Base-by-base conservation (phyloP, 2,888 invertebrate genomes). In the Chironomus riparius region DNA sequence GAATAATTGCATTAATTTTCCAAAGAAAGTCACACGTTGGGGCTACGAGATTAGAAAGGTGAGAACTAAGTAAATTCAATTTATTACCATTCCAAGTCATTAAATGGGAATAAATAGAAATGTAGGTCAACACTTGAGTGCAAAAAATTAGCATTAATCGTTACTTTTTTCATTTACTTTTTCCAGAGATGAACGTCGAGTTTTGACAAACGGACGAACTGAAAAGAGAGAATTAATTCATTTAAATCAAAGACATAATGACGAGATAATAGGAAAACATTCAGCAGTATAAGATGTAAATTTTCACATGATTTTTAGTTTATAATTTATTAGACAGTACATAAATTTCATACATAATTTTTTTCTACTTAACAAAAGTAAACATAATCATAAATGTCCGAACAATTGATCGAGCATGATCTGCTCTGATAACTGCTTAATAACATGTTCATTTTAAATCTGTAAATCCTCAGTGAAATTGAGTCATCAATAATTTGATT, bases 221-320 rank as follows among this genome's bases (percentile, higher is more conserved):
- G 75, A 77, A 79, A 92, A 90, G 81, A 89, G 91, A 78, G 91
- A 65, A 92, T 80, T 90, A 91, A 76, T 91, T 92, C 22, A 89
- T 93, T 22, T 93, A 93, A 82, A 94, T 91, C 81, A 93, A 21
- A n/a, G 18, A 62, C 21, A 94, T 80, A 92, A 93, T 4, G 90
- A 90, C 80, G 92, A 90, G 80, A 90, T 93, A 80, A 92, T 94
- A 81, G 94, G 94, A 79, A 94, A 94, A 86, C 93, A 94, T 83
- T 94, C 94, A n/a, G 93, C 94, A 75, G 94, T 95, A 76, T 84
- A 82, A 83, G 74, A 70, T 38, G 38, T 47, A 47, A 68, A 18
- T 38, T 38, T 38, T 38, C 38, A 38, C 38, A 38, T 38, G 38
- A 38, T 38, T 38, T 38, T 28, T 28, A 28, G 10, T 38, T 38